phyloP scores from a whole-genome alignment of 2,888 invertebrate genomes.

The Pyrrhosoma nymphula region DNA sequence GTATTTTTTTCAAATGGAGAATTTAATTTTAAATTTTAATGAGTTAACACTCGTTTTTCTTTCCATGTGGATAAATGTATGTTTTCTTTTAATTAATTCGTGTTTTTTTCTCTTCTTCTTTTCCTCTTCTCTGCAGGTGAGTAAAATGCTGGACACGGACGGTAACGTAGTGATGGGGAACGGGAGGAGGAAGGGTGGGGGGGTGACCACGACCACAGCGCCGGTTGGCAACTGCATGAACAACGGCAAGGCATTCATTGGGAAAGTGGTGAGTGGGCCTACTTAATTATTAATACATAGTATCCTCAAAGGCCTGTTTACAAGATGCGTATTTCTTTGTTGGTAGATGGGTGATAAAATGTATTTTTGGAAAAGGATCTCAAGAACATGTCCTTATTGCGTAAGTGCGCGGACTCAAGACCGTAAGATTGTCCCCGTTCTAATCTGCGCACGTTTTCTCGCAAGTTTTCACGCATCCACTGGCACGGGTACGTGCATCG shows the following conservation, averaged over 20 bases:
- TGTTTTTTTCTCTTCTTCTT: neutral
- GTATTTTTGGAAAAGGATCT: neutral
- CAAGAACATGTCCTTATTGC: neutral
- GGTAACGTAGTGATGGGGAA: conserved; percentile 64
- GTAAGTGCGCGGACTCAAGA: too few species aligned
- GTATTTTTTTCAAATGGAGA: neutral
- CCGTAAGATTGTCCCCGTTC: too few species aligned
- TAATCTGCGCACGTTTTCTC: too few species aligned
- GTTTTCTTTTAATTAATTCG: neutral
- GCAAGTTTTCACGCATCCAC: too few species aligned
- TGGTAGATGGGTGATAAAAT: neutral
- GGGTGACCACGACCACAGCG: conserved; percentile 16
- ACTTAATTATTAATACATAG: too few species aligned
- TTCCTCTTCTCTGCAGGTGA: conserved; percentile 27
- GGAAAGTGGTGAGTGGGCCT: conserved; percentile 42
- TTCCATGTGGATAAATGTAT: neutral
- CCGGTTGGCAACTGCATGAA: conserved; percentile 31
- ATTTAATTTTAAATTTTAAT: neutral
- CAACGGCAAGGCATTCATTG: conserved; percentile 44
- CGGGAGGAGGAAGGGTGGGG: conserved; percentile 57
- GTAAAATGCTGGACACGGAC: conserved; percentile 66
- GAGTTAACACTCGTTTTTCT: neutral
- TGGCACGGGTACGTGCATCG: too few species aligned
- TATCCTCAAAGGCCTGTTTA: neutral
- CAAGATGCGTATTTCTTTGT: neutral